Conservation (phyloP, 2,113 vertebrate genomes). For the Heterochromis multidens region DNA sequence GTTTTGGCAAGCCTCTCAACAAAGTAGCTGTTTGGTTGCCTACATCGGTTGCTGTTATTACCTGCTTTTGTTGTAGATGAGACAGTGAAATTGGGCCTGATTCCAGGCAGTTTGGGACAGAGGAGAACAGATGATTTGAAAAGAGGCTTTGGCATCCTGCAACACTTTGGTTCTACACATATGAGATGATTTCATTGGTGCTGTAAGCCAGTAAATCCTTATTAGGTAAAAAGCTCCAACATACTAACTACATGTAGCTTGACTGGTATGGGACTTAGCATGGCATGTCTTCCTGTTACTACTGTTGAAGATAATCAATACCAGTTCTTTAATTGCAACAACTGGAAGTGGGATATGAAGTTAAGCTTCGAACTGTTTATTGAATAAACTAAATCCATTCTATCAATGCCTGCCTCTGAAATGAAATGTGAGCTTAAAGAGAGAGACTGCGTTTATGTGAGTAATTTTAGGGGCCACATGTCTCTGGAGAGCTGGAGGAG, state of each 20-base stretch:
- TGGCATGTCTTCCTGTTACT: conserved; percentile 1
- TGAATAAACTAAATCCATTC: conserved; percentile 19
- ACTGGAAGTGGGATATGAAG: conserved; percentile 26
- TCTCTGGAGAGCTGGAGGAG: conserved; percentile 27
- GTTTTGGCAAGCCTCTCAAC: conserved; percentile 34
- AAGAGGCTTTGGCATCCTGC: conserved; percentile 10
- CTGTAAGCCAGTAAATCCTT: not conserved
- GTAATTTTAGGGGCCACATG: conserved; percentile 26
- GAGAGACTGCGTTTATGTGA: not conserved
- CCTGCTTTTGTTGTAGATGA: conserved; percentile 41
- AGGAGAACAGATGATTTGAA: conserved; percentile 34
- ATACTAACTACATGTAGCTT: not conserved
- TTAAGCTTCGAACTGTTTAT: conserved; percentile 20
- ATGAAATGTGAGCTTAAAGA: conserved; percentile 35
- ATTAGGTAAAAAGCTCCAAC: not conserved
- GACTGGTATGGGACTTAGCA: not conserved
- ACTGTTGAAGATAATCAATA: conserved; percentile 7
- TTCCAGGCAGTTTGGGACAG: conserved; percentile 44
- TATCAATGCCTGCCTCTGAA: conserved; percentile 25
- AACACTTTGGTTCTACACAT: not conserved
- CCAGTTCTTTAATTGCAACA: conserved; percentile 35
- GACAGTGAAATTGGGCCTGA: conserved; percentile 34
- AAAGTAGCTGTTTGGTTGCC: conserved; percentile 48
- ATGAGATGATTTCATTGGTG: not conserved
- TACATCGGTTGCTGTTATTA: conserved; percentile 37